Evolutionary conservation across 1,140 invertebrate genomes (phyloP).

Genomic region (Mylabris phalerata): DNA sequence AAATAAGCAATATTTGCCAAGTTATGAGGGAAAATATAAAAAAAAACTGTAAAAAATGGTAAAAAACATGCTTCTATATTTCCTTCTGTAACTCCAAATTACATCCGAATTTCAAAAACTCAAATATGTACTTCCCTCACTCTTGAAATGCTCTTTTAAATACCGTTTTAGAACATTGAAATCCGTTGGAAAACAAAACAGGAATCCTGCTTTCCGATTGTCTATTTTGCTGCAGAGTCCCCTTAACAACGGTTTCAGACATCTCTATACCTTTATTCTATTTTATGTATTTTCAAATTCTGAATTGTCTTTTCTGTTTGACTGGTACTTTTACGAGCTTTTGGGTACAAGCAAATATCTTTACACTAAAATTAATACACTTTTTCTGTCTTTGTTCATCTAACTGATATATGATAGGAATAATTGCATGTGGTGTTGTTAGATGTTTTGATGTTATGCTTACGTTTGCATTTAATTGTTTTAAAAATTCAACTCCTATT

Average conservation of each 20-base stretch:
- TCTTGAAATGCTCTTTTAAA: no score
- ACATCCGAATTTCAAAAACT: no score
- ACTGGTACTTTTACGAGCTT: conserved; percentile 14
- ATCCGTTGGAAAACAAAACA: no score
- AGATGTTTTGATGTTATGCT: neutral
- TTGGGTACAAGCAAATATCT: conserved; percentile 1
- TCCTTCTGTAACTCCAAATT: no score
- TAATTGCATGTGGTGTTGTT: neutral
- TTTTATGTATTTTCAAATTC: conserved; percentile 8
- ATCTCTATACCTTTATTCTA: conserved; percentile 6
- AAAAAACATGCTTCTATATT: no score
- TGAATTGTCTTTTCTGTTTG: conserved; percentile 4
- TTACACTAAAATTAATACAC: neutral
- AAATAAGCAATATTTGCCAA: no score
- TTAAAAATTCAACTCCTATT: neutral
- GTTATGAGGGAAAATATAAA: no score
- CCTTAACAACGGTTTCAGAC: conserved; percentile 13
- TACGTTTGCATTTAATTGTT: conserved; percentile 2
- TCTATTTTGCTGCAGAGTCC: no score
- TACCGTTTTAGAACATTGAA: no score
- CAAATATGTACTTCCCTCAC: no score
- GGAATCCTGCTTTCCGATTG: no score
- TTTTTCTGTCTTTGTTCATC: neutral
- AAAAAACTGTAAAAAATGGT: no score
- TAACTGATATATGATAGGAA: conserved; percentile 6